Base-by-base conservation (phyloP, 2,113 vertebrate genomes). In the Nicator chloris region DNA sequence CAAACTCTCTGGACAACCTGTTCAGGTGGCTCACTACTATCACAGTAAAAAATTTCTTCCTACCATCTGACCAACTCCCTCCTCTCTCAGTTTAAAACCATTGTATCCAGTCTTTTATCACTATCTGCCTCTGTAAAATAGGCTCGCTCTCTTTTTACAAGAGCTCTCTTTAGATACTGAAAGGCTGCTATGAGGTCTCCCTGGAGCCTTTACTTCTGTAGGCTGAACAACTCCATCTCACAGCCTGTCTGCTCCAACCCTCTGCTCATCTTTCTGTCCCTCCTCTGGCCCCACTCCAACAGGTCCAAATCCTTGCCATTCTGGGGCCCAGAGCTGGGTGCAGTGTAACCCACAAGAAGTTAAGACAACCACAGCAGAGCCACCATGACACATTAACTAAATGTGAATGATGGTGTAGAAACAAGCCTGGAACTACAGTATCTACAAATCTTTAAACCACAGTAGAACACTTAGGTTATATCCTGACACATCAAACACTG, bases 81-180 rank as follows among this genome's bases (percentile, higher is more conserved):
- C 30, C 24, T 35, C 30, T 37, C 28, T 45, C 23, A 51, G 16
- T 68, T 51, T 60, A 66, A 60, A 75, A n/a, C 14, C 9, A 33
- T 33, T 13, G 2, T 5, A 31, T 4, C 27, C 13, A 13, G 26
- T 28, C 22, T 50, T 81, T 65, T 27, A 50, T 42, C 31, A 50
- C 31, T 35, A 33, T 13, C 22, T 65, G 31, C 31, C 27, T 28
- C 14, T 15, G 21, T 50, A 65, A 50, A 65, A 72, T 16, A 50
- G 0, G 1, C 7, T 59, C 13, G n/a, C 16, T 15, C 20, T 73
- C 30, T 40, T n/a, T 60, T 37, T n/a, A 45, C 8, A 7, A 6
- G 21, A 39, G 28, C 5, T 51, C 20, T 11, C 13, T 75, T 30
- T 31, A 82, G 53, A n/a, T 40, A 60, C 24, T 53, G 24, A 14